phyloP scores from a whole-genome alignment of 1,140 invertebrate species.

The Agrilus planipennis region DNA sequence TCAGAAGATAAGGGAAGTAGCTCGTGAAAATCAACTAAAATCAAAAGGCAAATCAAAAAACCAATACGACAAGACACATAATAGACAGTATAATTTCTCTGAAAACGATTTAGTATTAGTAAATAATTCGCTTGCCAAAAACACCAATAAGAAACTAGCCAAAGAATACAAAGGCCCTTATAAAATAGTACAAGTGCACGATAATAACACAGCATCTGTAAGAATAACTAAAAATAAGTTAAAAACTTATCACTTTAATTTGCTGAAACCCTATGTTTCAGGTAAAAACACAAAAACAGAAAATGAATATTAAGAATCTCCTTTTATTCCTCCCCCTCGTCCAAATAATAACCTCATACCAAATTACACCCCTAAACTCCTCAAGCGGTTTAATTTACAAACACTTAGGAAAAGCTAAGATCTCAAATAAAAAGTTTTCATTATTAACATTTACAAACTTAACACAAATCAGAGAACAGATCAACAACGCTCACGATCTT shows the following conservation, averaged over 20 bases:
- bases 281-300: neutral
- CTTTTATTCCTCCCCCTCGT: neutral
- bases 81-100: slow-evolving; percentile 25
- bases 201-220: slow-evolving; percentile 22
- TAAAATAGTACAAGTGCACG: slow-evolving; percentile 22
- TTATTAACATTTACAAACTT: too few relatives aligned
- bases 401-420: too few relatives aligned
- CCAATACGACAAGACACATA: slow-evolving; percentile 26
- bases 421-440: too few relatives aligned
- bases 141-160: slow-evolving; percentile 19
- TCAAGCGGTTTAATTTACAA: too few relatives aligned
- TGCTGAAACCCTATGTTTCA: slow-evolving; percentile 13
- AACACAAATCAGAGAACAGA: too few relatives aligned
- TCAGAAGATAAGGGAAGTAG: slow-evolving; percentile 10
- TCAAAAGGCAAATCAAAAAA: slow-evolving; percentile 13
- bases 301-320: neutral
- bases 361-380: too few relatives aligned
- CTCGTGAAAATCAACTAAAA: slow-evolving; percentile 14
- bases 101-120: slow-evolving; percentile 16
- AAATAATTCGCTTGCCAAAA: slow-evolving; percentile 19
- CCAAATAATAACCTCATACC: too few relatives aligned
- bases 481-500: too few relatives aligned
- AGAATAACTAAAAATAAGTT: slow-evolving; percentile 6
- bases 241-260: slow-evolving; percentile 15
- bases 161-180: slow-evolving; percentile 28